Conservation (phyloP, 2,888 invertebrate genomes). For the Acrobasis suavella region DNA sequence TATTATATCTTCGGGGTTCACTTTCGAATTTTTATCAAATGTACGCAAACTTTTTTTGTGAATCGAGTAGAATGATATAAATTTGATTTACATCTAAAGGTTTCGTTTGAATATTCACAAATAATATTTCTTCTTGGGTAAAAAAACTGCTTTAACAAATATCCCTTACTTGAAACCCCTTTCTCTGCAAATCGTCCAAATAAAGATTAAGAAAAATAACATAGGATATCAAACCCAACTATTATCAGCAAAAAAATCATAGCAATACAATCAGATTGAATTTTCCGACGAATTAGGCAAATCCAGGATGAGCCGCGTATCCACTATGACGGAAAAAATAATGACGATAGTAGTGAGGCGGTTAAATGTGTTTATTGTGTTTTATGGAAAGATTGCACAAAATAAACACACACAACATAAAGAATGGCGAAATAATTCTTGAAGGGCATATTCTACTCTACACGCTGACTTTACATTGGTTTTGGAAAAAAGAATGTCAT, state of each 20-base stretch:
- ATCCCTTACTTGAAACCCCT: not conserved
- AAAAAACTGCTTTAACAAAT: too few relatives aligned
- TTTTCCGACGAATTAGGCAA: conserved; percentile 71
- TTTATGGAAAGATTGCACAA: not conserved
- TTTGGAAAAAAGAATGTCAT: too few relatives aligned
- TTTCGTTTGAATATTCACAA: too few relatives aligned
- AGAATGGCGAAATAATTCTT: too few relatives aligned
- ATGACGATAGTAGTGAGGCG: conserved; percentile 8
- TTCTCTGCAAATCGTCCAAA: not conserved
- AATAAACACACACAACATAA: not conserved
- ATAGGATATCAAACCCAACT: conserved; percentile 1
- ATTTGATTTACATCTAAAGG: too few relatives aligned
- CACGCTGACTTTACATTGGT: too few relatives aligned
- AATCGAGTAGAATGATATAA: too few relatives aligned
- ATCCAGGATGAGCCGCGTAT: conserved; percentile 55
- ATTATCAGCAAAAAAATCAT: conserved; percentile 32
- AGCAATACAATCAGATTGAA: conserved; percentile 50
- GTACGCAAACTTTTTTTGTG: too few relatives aligned
- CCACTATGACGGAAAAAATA: conserved; percentile 44
- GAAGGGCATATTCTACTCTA: too few relatives aligned
- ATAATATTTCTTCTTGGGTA: too few relatives aligned
- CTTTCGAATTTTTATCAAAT: too few relatives aligned
- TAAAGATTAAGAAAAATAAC: conserved; percentile 3
- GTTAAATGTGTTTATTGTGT: conserved; percentile 12
- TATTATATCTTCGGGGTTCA: too few relatives aligned